Evolutionary conservation across 1,140 invertebrate species (phyloP), one percentile per base, ranked within the genome.

Genomic region (Elymnias hypermnestra): DNA sequence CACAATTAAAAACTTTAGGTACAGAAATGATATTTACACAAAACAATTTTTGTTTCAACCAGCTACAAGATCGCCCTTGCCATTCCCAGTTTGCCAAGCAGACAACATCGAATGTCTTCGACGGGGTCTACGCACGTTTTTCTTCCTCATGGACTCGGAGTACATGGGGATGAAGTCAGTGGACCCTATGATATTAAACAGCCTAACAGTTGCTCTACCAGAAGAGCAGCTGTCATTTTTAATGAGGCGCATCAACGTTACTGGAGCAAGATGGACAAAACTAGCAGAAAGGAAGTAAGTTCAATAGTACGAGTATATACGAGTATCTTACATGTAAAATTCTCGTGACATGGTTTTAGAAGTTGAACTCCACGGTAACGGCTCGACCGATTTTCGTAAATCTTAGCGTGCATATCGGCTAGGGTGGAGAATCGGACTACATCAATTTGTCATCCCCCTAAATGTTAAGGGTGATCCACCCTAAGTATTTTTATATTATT

Each of bases 91-190:
- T 42, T 84, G 81, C 41, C 47, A 48, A 37, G 73, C 73, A 0
- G 63, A 71, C 15, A 50, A 75, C 36, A 58, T 84, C 15, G 63
- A 72, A 36, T 84, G 77, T 45, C 60, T 82, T 1, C 67, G 81
- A 14, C 65, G 74, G n/a, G 72, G 76, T 3, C 15, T 82, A n/a
- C 47, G 77, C 3, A 82, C 77, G 1, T 84, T 84, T 58, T 72
- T 84, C 45, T 70, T 76, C 47, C 61, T 84, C 5, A 82, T 84
- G 81, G 65, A 84, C 26, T 47, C 60, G 0, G 63, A 57, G 1
- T 53, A 72, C 43, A 44, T 71, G n/a, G 81, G 77, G n/a, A 84
- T 84, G 81, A 59, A 61, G 10, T 40, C 67, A 0, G 44, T 78
- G 3, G 81, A 84, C 35, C 81, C 81, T 0, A 42, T 53, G 0